Percentiles rank a stretch among this genome's conserved stretches.
Evolutionary conservation across 1,140 invertebrate genomes (phyloP).

Genomic region (Drosophila lacteicornis): DNA sequence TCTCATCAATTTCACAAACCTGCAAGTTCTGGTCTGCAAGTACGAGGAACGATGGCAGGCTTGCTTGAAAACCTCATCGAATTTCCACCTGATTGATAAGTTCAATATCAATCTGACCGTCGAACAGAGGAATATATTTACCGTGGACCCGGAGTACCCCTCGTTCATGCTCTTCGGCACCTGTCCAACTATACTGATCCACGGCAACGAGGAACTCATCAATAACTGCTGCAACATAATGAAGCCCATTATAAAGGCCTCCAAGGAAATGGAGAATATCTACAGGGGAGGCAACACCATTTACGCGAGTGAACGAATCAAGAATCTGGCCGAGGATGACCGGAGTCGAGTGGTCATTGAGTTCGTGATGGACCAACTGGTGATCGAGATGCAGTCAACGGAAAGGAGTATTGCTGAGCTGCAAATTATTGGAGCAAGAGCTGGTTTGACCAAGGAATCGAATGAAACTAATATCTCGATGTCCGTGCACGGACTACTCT

Average conservation of each 20-base stretch:
- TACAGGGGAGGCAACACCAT: conserved; percentile 57
- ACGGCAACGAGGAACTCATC: conserved; percentile 95
- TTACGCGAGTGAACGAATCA: conserved; percentile 33
- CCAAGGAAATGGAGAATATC: conserved; percentile 79
- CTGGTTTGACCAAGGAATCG: conserved; percentile 89
- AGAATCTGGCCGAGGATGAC: conserved; percentile 52
- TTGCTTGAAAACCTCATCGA: conserved; percentile 92
- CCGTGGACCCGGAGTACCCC: conserved; percentile 94
- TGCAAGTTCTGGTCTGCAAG: conserved; percentile 95
- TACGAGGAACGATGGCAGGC: conserved; percentile 95
- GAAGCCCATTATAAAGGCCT: conserved; percentile 80
- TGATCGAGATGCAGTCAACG: conserved; percentile 93
- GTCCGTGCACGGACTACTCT: conserved; percentile 95
- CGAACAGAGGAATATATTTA: conserved; percentile 92
- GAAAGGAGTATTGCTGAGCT: conserved; percentile 95
- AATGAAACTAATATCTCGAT: conserved; percentile 91
- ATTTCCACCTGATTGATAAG: conserved; percentile 94
- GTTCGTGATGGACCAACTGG: conserved; percentile 95
- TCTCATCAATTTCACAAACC: conserved; percentile 92
- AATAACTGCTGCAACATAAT: conserved; percentile 87
- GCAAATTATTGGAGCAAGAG: conserved; percentile 94
- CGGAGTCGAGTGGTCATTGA: conserved; percentile 91
- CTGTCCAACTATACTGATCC: conserved; percentile 93
- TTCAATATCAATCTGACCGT: conserved; percentile 95
- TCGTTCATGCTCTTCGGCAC: conserved; percentile 92